Evolutionary conservation across 2,888 invertebrate species (phyloP).

Genomic region (Rhimphoctona megacephalus): DNA sequence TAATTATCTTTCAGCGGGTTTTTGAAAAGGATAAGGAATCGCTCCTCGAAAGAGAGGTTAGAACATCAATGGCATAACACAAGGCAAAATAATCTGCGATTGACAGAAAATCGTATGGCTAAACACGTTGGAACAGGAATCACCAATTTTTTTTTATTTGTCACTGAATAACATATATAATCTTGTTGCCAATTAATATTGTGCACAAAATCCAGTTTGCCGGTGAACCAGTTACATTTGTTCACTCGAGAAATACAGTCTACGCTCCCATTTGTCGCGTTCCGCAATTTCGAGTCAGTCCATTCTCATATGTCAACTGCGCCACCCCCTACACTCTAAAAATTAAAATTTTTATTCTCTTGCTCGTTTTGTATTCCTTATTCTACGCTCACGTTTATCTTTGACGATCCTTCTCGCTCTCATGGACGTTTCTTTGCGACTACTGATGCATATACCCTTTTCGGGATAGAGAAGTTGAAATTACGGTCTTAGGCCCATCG

Average conservation of each 20-base stretch:
- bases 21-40: background rate
- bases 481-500: too few species aligned
- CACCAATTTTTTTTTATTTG: background rate
- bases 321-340: too few species aligned
- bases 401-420: too few species aligned
- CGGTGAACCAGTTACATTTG: constrained; percentile 19
- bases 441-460: too few species aligned
- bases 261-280: background rate
- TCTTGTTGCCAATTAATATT: background rate
- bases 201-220: background rate
- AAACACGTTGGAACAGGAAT: background rate
- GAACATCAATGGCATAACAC: background rate
- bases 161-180: background rate
- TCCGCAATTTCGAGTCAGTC: background rate
- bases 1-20: background rate
- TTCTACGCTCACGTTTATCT: too few species aligned
- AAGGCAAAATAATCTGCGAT: background rate
- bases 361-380: too few species aligned
- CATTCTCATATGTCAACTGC: too few species aligned
- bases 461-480: too few species aligned
- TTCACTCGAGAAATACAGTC: background rate
- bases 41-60: constrained; percentile 50
- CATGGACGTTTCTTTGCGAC: too few species aligned
- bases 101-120: constrained; percentile 3
- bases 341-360: too few species aligned